Base-by-base conservation (phyloP, 2,113 vertebrate genomes). In the Pampusana beccarii region DNA sequence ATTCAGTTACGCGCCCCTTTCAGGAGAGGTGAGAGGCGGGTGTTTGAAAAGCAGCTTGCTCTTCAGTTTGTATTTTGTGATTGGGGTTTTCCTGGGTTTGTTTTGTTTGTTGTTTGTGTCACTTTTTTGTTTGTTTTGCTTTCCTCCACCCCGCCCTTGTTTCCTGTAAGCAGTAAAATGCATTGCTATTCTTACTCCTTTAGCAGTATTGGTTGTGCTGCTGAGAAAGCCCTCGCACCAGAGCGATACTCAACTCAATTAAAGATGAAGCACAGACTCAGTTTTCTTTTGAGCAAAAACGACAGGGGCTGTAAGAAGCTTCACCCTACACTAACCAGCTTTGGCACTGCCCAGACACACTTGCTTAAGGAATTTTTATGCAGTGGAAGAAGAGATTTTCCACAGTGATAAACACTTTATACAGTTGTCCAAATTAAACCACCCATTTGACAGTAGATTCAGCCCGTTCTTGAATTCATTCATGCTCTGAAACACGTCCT, bases 361-460 rank as follows among this genome's bases (percentile, higher is more conserved):
- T 94, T 72, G 69, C 53, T 71, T 33, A 79, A 53, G 44, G 56
- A 72, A 91, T 91, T 95, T 90, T 84, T 36, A 57, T 33, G 65
- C 69, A 88, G 38, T 8, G 24, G 56, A 83, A 96, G 44, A 96
- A 56, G 19, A 86, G 51, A 61, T 92, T 84, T 95, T 92, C 86
- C 88, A 61, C 42, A n/a, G 75, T 0, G 0, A 88, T 44, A 92
- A 87, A 53, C 24, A 79, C 31, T 93, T 88, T 14, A 61, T 46
- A 50, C 73, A 33, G 53, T 51, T 66, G 25, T 46, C 66, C 86
- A 91, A 66, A 72, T 16, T 44, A 23, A 82, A 90, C 9, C n/a
- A 89, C 9, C 40, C 70, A 42, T 75, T 40, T 89, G 50, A 94
- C 67, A 82, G 67, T 9, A 79, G 73, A 75, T 82, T 85, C 65